phyloP scores from a whole-genome alignment of 2,113 vertebrate genomes.

The Bombycilla garrulus region DNA sequence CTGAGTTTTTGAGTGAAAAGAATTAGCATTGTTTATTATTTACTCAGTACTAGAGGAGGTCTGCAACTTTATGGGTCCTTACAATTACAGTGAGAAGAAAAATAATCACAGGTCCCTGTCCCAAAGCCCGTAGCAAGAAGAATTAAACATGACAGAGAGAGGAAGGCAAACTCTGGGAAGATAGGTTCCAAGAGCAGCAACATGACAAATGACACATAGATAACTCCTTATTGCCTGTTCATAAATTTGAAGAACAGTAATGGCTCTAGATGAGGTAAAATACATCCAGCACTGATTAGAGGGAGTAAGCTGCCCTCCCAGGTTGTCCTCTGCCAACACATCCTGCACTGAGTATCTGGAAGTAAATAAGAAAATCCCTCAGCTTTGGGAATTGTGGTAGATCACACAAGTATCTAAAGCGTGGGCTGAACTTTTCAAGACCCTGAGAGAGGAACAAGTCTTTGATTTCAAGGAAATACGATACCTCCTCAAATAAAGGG shows the following conservation, averaged over 20 bases:
- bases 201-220: background rate
- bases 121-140: background rate
- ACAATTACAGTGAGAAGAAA: background rate
- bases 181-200: background rate
- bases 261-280: background rate
- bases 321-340: background rate
- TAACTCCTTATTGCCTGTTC: background rate
- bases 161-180: background rate
- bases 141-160: background rate
- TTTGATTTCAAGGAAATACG: slow-evolving; percentile 39
- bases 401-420: background rate
- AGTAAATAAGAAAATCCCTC: background rate
- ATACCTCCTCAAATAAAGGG: slow-evolving; percentile 26
- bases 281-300: background rate
- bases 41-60: background rate
- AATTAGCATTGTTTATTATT: slow-evolving; percentile 2
- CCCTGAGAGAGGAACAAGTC: background rate
- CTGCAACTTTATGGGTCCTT: background rate
- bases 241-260: background rate
- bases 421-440: slow-evolving; percentile 28
- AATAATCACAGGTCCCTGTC: background rate
- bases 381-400: background rate
- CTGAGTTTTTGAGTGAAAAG: slow-evolving; percentile 30
- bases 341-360: background rate
- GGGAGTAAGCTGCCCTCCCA: background rate